A percentile compares a stretch with the other conserved stretches of the same genome.
Evolutionary conservation across 2,113 vertebrate species (phyloP).

Genomic region (Antechinus flavipes): DNA sequence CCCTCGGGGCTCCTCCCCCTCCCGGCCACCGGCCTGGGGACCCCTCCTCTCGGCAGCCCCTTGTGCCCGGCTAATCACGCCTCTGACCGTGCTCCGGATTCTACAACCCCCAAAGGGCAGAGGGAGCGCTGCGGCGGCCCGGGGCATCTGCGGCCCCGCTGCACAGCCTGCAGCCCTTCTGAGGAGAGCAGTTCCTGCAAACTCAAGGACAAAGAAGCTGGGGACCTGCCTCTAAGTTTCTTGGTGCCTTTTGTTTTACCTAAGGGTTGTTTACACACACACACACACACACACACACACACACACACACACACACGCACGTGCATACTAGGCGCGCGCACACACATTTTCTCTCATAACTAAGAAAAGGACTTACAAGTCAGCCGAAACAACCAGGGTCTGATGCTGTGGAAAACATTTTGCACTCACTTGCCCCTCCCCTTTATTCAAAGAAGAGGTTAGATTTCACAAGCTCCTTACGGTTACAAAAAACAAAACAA

Average conservation of each 20-base stretch:
- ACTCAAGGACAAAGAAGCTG: neutral
- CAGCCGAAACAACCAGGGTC: neutral
- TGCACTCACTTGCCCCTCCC: too few species aligned
- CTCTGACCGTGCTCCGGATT: slow-evolving; percentile 14
- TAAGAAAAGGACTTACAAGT: neutral
- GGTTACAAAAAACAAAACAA: neutral
- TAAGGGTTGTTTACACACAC: neutral
- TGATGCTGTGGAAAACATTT: neutral
- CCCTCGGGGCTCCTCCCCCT: too few species aligned
- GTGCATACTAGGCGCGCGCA: too few species aligned
- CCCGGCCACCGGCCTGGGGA: too few species aligned
- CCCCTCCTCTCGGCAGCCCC: slow-evolving; percentile 31
- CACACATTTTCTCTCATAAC: neutral
- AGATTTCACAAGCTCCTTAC: neutral
- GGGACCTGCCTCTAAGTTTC: too few species aligned
- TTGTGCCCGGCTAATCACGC: slow-evolving; percentile 32
- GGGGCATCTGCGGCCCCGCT: neutral
- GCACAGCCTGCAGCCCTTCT: neutral
- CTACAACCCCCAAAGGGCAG: neutral
- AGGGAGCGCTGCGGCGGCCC: neutral
- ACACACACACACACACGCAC: too few species aligned
- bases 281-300: too few species aligned
- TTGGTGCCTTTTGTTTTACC: neutral
- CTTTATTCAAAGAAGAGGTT: neutral
- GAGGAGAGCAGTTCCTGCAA: neutral